Conservation (phyloP, 2,888 invertebrate species). For the Luffia ferchaultella region DNA sequence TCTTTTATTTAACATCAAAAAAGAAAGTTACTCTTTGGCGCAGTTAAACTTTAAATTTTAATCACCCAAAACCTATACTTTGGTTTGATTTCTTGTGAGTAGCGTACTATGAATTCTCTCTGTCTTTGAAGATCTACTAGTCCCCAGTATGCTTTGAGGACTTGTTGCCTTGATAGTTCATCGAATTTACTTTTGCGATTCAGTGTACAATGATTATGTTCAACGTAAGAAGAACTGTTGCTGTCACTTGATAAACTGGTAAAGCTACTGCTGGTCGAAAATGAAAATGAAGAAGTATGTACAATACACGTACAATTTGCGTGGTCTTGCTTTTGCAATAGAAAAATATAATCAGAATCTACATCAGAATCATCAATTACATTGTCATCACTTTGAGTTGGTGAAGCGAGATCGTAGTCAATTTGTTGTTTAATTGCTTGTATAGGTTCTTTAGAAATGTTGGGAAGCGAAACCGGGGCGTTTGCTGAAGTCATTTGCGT, state of each 20-base stretch:
- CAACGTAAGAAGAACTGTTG: background rate
- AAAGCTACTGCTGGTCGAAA: too few species aligned
- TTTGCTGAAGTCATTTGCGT: too few species aligned
- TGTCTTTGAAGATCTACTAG: slow-evolving; percentile 2
- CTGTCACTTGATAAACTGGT: background rate
- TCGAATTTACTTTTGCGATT: background rate
- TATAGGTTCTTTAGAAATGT: too few species aligned
- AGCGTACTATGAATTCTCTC: slow-evolving; percentile 4
- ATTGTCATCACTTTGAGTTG: background rate
- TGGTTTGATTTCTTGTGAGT: slow-evolving; percentile 5
- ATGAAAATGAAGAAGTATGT: background rate
- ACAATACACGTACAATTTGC: too few species aligned
- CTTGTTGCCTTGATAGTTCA: background rate
- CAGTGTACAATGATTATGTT: background rate
- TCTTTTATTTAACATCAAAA: too few species aligned
- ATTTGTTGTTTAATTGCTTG: too few species aligned
- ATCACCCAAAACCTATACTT: too few species aligned
- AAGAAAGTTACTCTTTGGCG: too few species aligned
- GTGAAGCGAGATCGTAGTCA: too few species aligned
- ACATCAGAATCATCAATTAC: background rate
- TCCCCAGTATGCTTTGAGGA: background rate
- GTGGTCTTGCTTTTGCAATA: background rate
- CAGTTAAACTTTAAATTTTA: too few species aligned
- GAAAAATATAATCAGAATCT: background rate
- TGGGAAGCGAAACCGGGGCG: too few species aligned